A percentile compares a stretch with the other conserved stretches of the same genome.
phyloP scores from a whole-genome alignment of 2,888 invertebrate species.

The Macaria liturata region DNA sequence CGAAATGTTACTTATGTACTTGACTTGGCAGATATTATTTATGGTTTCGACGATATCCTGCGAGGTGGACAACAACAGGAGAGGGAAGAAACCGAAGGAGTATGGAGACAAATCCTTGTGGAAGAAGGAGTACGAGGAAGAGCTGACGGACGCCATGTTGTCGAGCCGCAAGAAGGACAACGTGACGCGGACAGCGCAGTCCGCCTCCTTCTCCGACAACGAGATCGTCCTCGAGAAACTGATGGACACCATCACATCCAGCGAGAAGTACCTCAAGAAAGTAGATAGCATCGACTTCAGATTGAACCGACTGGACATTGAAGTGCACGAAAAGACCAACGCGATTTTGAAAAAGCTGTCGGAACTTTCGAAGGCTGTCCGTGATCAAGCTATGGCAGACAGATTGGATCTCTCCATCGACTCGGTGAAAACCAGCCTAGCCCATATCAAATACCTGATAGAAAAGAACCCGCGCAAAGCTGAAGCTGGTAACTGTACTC shows the following conservation, averaged over 20 bases:
- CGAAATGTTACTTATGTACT: constrained; percentile 50
- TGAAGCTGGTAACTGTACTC: constrained; percentile 26
- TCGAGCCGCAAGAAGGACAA: constrained; percentile 53
- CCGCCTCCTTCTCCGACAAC: constrained; percentile 49
- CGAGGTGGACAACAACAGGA: constrained; percentile 43
- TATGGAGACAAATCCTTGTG: constrained; percentile 58
- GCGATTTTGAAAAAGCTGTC: constrained; percentile 60
- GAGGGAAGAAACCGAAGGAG: constrained; percentile 50
- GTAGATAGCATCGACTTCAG: constrained; percentile 73
- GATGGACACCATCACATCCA: constrained; percentile 68
- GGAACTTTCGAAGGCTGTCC: constrained; percentile 50
- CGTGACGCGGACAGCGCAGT: constrained; percentile 52
- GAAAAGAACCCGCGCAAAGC: constrained; percentile 41
- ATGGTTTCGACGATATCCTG: constrained; percentile 44
- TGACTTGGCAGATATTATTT: constrained; percentile 40
- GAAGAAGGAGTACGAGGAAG: constrained; percentile 74
- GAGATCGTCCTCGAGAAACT: constrained; percentile 69
- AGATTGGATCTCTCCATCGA: constrained; percentile 52
- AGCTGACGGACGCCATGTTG: constrained; percentile 67
- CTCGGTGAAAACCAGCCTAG: constrained; percentile 52
- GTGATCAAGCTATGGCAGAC: constrained; percentile 40
- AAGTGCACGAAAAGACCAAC: constrained; percentile 73
- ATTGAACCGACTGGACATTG: constrained; percentile 70
- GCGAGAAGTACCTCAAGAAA: constrained; percentile 74
- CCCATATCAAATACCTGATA: constrained; percentile 51